Conservation (phyloP, 1,140 invertebrate genomes). For the Penaeus japonicus region DNA sequence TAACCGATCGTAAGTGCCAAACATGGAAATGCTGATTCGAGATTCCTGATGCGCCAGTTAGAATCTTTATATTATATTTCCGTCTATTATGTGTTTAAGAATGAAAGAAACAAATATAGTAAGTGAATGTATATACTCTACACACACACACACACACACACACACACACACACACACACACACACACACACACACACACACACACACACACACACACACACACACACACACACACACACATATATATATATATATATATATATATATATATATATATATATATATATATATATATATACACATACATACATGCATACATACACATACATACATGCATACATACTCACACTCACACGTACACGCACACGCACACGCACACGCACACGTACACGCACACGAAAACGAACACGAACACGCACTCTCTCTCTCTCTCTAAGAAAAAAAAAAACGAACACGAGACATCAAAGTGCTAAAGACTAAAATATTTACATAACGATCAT, state of each 20-base stretch:
- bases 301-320: not conserved
- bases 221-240: not conserved
- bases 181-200: not conserved
- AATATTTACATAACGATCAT: not conserved
- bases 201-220: not conserved
- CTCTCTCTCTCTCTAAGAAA: too few species aligned
- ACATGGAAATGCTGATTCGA: too few species aligned
- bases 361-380: not conserved
- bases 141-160: too few species aligned
- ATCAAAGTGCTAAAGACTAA: not conserved
- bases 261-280: not conserved
- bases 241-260: not conserved
- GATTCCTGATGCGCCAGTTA: too few species aligned
- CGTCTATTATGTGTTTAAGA: too few species aligned
- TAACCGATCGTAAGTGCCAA: too few species aligned
- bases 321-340: not conserved
- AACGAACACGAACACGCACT: not conserved
- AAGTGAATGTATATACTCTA: too few species aligned
- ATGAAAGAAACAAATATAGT: too few species aligned
- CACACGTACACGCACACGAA: not conserved
- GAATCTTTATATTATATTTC: too few species aligned
- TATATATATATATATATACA: not conserved
- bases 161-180: not conserved
- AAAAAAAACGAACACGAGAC: not conserved
- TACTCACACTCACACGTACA: not conserved